Evolutionary conservation across 2,888 invertebrate species (phyloP).

Genomic region (Muschampia plurimacula): DNA sequence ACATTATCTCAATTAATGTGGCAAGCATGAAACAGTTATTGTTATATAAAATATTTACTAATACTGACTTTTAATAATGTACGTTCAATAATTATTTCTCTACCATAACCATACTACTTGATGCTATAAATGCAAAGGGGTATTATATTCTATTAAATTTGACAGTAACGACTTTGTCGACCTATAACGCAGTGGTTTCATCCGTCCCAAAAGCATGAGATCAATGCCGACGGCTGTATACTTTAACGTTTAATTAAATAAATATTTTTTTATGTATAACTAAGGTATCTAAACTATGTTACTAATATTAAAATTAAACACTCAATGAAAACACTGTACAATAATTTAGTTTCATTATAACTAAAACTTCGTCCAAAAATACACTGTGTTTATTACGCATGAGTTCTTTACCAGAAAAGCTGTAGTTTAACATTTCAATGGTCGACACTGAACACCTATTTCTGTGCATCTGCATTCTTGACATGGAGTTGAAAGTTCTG

Average conservation of each 20-base stretch:
- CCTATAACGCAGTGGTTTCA: neutral
- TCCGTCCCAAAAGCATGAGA: conserved; percentile 57
- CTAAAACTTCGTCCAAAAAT: conserved; percentile 9
- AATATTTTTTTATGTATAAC: conserved; percentile 21
- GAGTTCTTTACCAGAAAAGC: neutral
- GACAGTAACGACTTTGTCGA: neutral
- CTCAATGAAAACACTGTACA: conserved; percentile 53
- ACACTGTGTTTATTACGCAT: neutral
- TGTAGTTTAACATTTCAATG: conserved; percentile 82
- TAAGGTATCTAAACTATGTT: conserved; percentile 10
- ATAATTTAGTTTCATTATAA: conserved; percentile 44
- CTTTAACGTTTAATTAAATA: conserved; percentile 24
- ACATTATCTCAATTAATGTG: neutral
- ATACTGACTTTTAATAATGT: neutral
- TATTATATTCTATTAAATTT: neutral
- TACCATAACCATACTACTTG: neutral
- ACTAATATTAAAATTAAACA: conserved; percentile 32
- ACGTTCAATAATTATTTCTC: neutral
- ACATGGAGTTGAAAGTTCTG: conserved; percentile 93
- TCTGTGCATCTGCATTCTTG: conserved; percentile 95
- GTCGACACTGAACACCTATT: conserved; percentile 93
- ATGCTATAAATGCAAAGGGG: conserved; percentile 8
- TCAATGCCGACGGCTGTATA: conserved; percentile 58
- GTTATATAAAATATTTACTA: neutral
- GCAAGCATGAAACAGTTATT: neutral